Evolutionary conservation across 2,888 invertebrate genomes (phyloP).

Genomic region (Drosophila suboccidentalis): DNA sequence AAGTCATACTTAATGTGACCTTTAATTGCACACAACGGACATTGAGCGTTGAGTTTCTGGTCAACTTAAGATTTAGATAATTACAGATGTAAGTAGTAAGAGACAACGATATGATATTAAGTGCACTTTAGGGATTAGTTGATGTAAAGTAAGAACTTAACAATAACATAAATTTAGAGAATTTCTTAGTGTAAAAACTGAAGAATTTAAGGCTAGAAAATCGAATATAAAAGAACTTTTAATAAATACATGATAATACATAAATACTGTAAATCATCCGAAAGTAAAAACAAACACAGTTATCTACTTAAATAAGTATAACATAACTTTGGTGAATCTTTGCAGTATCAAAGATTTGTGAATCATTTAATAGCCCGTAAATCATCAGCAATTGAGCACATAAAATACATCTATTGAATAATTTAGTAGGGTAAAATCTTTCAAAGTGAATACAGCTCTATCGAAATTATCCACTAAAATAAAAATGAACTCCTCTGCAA

Average conservation of each 20-base stretch:
- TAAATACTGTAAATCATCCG: too few species aligned
- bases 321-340: too few species aligned
- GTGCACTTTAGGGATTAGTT: neutral
- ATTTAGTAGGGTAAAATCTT: neutral
- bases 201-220: neutral
- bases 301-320: too few species aligned
- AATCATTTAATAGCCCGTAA: neutral
- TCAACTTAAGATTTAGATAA: slow-evolving; percentile 10
- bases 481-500: neutral
- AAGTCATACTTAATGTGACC: slow-evolving; percentile 40
- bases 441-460: neutral
- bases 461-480: neutral
- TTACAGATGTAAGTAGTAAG: neutral
- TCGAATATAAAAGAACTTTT: neutral
- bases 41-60: slow-evolving; percentile 37
- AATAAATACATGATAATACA: too few species aligned
- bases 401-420: neutral
- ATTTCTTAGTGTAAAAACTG: neutral
- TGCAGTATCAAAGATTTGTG: too few species aligned
- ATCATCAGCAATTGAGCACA: neutral
- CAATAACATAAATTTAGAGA: neutral
- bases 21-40: slow-evolving; percentile 37
- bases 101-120: neutral
- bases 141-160: neutral
- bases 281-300: too few species aligned